Evolutionary conservation across 2,888 invertebrate species (phyloP).

Genomic region (Branchinecta sandiegonensis): DNA sequence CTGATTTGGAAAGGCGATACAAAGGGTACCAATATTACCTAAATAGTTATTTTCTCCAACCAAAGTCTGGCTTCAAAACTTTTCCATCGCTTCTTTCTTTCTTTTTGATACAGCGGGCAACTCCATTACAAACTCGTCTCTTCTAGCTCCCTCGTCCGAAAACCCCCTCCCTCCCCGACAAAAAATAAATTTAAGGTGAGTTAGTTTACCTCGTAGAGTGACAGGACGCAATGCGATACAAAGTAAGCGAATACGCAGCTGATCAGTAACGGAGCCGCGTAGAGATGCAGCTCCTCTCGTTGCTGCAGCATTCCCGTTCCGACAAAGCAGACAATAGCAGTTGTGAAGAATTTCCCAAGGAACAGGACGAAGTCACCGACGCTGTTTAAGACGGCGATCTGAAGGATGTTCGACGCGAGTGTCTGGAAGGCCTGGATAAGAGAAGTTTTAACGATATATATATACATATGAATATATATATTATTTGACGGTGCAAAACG

Average conservation of each 20-base stretch:
- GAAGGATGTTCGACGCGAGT: conserved; percentile 46
- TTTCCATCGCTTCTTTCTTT: too few species aligned
- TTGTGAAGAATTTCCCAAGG: conserved; percentile 50
- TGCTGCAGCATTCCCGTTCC: conserved; percentile 43
- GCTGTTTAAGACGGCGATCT: conserved; percentile 54
- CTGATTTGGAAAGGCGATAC: too few species aligned
- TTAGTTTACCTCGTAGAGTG: conserved; percentile 50
- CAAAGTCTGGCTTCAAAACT: too few species aligned
- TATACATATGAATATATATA: too few species aligned
- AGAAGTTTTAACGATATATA: not conserved
- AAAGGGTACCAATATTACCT: too few species aligned
- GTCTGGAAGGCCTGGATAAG: conserved; percentile 41
- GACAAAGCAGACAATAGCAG: conserved; percentile 45
- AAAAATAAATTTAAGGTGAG: too few species aligned
- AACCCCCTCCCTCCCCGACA: too few species aligned
- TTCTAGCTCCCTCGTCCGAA: too few species aligned
- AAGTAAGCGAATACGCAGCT: conserved; percentile 51
- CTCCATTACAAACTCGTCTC: too few species aligned
- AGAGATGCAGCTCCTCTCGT: conserved; percentile 43
- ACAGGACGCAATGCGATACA: conserved; percentile 54
- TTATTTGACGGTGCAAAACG: too few species aligned
- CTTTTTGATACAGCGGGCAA: too few species aligned
- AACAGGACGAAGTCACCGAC: conserved; percentile 58
- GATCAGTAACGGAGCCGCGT: conserved; percentile 47
- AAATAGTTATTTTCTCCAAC: too few species aligned